Percentiles rank a stretch among this genome's conserved stretches.
These are phyloP conservation scores for Scaptomyza reducta DNA, from an alignment of 2,888 invertebrate genomes.

Conservation along the genomic window DNA sequence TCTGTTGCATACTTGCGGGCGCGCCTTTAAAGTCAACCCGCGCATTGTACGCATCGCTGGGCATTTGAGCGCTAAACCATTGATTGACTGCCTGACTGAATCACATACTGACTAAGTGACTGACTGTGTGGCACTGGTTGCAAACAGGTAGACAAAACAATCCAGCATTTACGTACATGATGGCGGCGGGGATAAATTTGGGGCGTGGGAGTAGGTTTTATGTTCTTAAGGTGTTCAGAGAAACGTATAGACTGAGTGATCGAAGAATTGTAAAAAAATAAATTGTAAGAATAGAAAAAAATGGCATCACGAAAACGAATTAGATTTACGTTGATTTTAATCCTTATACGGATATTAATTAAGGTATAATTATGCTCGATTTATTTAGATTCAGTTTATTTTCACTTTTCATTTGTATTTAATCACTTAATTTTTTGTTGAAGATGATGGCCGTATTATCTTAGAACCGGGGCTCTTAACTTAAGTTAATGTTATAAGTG, in stretches of 20 bases:
- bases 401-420: no score
- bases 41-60: conserved; percentile 38
- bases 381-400: no score
- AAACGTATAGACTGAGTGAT: neutral
- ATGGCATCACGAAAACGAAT: no score
- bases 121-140: conserved; percentile 3
- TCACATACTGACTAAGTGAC: neutral
- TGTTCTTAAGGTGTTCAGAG: neutral
- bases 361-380: no score
- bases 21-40: conserved; percentile 65
- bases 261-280: neutral
- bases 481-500: conserved; percentile 45
- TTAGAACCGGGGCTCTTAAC: conserved; percentile 70
- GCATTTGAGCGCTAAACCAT: conserved; percentile 23
- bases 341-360: no score
- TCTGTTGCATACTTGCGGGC: conserved; percentile 77
- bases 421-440: no score
- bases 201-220: neutral
- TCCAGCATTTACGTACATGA: neutral
- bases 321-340: no score
- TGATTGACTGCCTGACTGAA: conserved; percentile 58
- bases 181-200: conserved; percentile 1
- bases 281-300: no score
- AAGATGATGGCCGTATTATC: conserved; percentile 51
- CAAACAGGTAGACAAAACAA: conserved; percentile 37